These are phyloP conservation scores for Bombylius major DNA, from an alignment of 2,888 invertebrate species.

Conservation along the genomic window DNA sequence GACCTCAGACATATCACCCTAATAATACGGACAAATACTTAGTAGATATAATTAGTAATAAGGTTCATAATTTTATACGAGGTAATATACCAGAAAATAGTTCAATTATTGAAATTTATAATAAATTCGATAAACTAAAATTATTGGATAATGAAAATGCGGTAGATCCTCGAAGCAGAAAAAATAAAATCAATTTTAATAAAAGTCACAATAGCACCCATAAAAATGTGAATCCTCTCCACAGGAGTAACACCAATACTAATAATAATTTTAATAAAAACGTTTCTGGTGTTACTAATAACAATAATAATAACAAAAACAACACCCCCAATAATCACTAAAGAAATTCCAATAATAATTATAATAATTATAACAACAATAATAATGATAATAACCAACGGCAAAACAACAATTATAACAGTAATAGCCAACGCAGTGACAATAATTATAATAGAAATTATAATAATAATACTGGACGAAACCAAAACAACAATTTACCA, in stretches of 20 bases:
- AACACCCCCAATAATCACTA: background rate
- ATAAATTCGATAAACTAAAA: background rate
- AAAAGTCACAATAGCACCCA: background rate
- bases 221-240: background rate
- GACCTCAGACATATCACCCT: no score
- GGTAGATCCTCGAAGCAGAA: background rate
- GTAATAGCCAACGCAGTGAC: background rate
- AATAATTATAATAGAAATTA: no score
- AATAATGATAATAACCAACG: no score
- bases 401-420: no score
- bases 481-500: background rate
- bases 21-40: slow-evolving; percentile 3
- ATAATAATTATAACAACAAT: background rate
- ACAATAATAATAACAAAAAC: no score
- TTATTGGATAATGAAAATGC: slow-evolving; percentile 3
- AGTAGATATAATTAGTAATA: slow-evolving; percentile 3
- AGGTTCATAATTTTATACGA: slow-evolving; percentile 1
- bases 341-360: background rate
- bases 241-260: background rate
- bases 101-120: slow-evolving; percentile 1
- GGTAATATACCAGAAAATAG: slow-evolving; percentile 4
- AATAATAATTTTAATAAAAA: background rate
- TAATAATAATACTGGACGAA: background rate
- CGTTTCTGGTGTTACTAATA: no score
- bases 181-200: background rate